A percentile compares a stretch with the other conserved stretches of the same genome.
These are phyloP conservation scores for Helicoverpa assulta DNA, from an alignment of 2,888 invertebrate genomes.

Conservation along the genomic window DNA sequence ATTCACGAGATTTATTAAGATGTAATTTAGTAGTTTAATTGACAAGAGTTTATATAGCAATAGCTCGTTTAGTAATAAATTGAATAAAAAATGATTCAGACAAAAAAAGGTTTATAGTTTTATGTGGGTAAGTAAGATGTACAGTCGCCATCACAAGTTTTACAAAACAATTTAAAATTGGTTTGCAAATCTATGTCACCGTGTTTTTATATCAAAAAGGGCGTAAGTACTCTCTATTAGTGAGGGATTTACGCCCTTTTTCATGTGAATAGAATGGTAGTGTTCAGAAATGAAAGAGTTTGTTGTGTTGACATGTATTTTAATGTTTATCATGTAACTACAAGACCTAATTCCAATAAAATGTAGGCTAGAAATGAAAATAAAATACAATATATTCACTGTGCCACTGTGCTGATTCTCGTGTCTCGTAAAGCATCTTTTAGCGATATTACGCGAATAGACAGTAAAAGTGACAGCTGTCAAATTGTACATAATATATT, in stretches of 20 bases:
- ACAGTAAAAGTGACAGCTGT: conserved; percentile 66
- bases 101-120: conserved; percentile 21
- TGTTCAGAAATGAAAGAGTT: conserved; percentile 87
- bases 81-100: conserved; percentile 9
- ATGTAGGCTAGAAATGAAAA: conserved; percentile 73
- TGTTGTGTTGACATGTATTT: conserved; percentile 89
- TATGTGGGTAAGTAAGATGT: conserved; percentile 59
- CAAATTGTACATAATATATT: conserved; percentile 1
- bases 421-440: conserved; percentile 72
- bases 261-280: conserved; percentile 61
- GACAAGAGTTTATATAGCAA: conserved; percentile 22
- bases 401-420: conserved; percentile 81
- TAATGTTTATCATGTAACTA: conserved; percentile 89
- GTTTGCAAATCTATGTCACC: conserved; percentile 48
- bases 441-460: conserved; percentile 64
- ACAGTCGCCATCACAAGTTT: conserved; percentile 65
- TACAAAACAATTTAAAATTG: conserved; percentile 40
- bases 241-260: background rate
- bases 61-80: conserved; percentile 18
- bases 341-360: conserved; percentile 85
- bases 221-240: background rate
- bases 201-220: conserved; percentile 42
- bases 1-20: conserved; percentile 17
- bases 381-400: conserved; percentile 74
- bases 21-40: conserved; percentile 33